A percentile compares a stretch with the other conserved stretches of the same genome.
Evolutionary conservation across 2,888 invertebrate species (phyloP).

Genomic region (Cordilura impudica): DNA sequence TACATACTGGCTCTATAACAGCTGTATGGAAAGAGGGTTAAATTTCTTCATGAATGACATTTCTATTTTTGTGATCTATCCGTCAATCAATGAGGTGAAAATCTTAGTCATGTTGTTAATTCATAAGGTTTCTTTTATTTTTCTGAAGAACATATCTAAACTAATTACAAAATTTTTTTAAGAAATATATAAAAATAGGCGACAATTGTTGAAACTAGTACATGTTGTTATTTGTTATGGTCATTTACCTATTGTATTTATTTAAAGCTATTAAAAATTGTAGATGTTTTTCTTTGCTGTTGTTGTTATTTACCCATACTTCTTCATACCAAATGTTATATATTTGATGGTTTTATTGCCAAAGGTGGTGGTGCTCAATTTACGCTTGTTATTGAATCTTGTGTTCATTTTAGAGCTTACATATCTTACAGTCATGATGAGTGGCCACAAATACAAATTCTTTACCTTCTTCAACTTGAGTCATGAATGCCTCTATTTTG

Average conservation of each 20-base stretch:
- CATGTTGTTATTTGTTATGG: background rate
- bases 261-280: background rate
- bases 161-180: constrained; percentile 15
- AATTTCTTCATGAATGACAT: constrained; percentile 3
- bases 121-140: background rate
- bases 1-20: background rate
- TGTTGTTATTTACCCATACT: too few relatives aligned
- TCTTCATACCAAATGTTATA: background rate
- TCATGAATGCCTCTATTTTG: background rate
- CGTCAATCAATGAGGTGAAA: constrained; percentile 6
- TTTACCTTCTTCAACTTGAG: background rate
- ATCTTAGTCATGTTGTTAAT: constrained; percentile 8
- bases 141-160: background rate
- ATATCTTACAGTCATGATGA: constrained; percentile 39
- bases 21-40: constrained; percentile 1
- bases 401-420: constrained; percentile 9
- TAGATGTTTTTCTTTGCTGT: background rate
- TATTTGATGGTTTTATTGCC: background rate
- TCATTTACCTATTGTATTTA: background rate
- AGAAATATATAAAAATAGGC: background rate
- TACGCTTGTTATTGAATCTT: constrained; percentile 5
- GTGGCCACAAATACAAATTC: background rate
- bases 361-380: constrained; percentile 38
- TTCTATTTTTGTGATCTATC: background rate
- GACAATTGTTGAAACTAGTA: constrained; percentile 3